Evolutionary conservation across 1,140 invertebrate genomes (phyloP).

Genomic region (Drosophila triauraria): DNA sequence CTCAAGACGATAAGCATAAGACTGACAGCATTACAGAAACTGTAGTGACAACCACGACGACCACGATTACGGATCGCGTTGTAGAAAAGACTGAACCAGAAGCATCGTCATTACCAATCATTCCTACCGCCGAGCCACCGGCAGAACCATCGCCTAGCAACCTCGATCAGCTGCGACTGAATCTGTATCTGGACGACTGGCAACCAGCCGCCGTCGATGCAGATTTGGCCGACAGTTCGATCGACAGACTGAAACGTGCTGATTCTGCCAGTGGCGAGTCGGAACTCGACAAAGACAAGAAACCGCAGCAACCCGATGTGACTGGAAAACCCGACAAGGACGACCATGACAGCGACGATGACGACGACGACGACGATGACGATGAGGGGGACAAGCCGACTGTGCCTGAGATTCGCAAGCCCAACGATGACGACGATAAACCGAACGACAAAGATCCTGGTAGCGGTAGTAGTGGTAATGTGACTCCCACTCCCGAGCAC

Average conservation of each 20-base stretch:
- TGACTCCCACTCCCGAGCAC: constrained; percentile 86
- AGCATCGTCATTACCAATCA: constrained; percentile 72
- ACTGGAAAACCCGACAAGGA: constrained; percentile 46
- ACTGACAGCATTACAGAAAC: constrained; percentile 80
- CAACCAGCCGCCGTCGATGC: constrained; percentile 34
- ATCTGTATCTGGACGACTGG: constrained; percentile 76
- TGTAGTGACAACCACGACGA: constrained; percentile 77
- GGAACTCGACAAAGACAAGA: constrained; percentile 75
- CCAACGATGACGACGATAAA: constrained; percentile 85
- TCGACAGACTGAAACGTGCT: constrained; percentile 57
- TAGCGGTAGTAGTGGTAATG: constrained; percentile 87
- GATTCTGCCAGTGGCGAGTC: constrained; percentile 46
- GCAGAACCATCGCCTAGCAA: constrained; percentile 30
- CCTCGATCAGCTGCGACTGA: constrained; percentile 63
- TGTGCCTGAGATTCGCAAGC: constrained; percentile 82
- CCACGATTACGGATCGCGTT: constrained; percentile 69
- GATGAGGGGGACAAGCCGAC: constrained; percentile 81
- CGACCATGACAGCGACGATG: constrained; percentile 84
- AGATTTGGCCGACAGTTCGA: constrained; percentile 45
- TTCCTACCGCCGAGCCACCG: constrained; percentile 63
- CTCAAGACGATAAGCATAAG: constrained; percentile 77
- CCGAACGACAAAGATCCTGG: constrained; percentile 88
- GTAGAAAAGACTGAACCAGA: constrained; percentile 81
- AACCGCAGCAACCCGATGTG: constrained; percentile 49
- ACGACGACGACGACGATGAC: constrained; percentile 77